Percentiles rank a stretch among this genome's conserved stretches.
Conservation (phyloP, 2,797 vertebrate species). For the Gymnoscopelus braueri region DNA sequence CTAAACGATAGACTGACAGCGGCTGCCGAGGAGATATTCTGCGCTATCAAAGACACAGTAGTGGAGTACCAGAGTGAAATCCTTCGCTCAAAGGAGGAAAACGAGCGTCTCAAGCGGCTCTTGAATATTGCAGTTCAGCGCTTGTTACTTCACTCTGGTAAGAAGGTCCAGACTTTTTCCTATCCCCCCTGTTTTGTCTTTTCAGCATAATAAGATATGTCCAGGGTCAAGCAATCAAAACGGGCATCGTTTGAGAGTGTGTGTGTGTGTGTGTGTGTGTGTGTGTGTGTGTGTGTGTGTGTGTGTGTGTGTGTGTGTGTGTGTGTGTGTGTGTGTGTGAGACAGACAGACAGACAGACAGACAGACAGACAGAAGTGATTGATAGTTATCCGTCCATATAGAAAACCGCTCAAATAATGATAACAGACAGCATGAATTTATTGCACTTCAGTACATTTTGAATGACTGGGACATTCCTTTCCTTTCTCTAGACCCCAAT, state of each 20-base stretch:
- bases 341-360: no score
- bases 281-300: no score
- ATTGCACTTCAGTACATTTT: neutral
- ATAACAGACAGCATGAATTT: neutral
- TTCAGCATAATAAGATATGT: neutral
- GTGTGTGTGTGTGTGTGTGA: no score
- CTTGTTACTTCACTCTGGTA: constrained; percentile 71
- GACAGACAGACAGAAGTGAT: no score
- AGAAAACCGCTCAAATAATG: neutral
- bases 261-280: no score
- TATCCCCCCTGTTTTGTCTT: neutral
- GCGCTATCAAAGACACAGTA: constrained; percentile 69
- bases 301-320: no score
- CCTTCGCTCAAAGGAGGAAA: constrained; percentile 69
- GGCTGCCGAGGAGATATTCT: constrained; percentile 71
- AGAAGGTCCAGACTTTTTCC: neutral
- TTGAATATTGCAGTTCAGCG: constrained; percentile 70
- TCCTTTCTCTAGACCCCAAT: constrained; percentile 49
- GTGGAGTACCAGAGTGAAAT: constrained; percentile 70
- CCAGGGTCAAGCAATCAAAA: neutral
- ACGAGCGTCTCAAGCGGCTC: constrained; percentile 70
- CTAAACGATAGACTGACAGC: constrained; percentile 72
- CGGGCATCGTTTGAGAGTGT: no score
- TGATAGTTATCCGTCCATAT: neutral
- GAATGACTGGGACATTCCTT: constrained; percentile 29